Conservation (phyloP, 2,113 vertebrate species). For the Raja brachyura region DNA sequence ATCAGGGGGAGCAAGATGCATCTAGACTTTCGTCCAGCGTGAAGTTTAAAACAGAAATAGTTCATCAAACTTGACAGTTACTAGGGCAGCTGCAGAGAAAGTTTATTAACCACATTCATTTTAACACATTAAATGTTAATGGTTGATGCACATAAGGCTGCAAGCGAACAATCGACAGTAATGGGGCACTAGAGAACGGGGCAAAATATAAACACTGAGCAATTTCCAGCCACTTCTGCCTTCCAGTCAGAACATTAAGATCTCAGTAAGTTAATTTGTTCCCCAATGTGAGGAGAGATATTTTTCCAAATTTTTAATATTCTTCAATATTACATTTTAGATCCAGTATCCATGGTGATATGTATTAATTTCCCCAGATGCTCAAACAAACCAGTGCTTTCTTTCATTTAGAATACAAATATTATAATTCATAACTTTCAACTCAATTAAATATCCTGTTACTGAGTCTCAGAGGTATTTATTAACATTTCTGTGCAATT, state of each 20-base stretch:
- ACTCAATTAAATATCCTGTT: slow-evolving; percentile 38
- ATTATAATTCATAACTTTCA: slow-evolving; percentile 38
- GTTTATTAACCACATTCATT: slow-evolving; percentile 38
- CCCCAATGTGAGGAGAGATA: neutral
- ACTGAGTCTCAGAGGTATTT: slow-evolving; percentile 21
- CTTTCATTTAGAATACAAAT: slow-evolving; percentile 35
- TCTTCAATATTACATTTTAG: slow-evolving; percentile 37
- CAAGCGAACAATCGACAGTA: slow-evolving; percentile 31
- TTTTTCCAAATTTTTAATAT: slow-evolving; percentile 33
- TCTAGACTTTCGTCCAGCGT: neutral
- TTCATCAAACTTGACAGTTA: slow-evolving; percentile 33
- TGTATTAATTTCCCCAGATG: slow-evolving; percentile 29
- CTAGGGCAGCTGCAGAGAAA: neutral
- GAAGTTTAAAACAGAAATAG: slow-evolving; percentile 27
- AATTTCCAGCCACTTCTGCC: neutral
- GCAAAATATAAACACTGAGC: slow-evolving; percentile 18
- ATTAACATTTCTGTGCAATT: slow-evolving; percentile 21
- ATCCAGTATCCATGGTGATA: slow-evolving; percentile 21
- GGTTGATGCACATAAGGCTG: slow-evolving; percentile 29
- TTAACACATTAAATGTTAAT: slow-evolving; percentile 30
- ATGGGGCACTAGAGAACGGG: slow-evolving; percentile 26
- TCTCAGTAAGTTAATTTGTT: slow-evolving; percentile 34
- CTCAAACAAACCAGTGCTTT: slow-evolving; percentile 26
- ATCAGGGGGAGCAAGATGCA: neutral
- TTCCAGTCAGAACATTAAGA: slow-evolving; percentile 36